Conservation (phyloP, 1,140 invertebrate genomes). For the Zaprionus inermis region DNA sequence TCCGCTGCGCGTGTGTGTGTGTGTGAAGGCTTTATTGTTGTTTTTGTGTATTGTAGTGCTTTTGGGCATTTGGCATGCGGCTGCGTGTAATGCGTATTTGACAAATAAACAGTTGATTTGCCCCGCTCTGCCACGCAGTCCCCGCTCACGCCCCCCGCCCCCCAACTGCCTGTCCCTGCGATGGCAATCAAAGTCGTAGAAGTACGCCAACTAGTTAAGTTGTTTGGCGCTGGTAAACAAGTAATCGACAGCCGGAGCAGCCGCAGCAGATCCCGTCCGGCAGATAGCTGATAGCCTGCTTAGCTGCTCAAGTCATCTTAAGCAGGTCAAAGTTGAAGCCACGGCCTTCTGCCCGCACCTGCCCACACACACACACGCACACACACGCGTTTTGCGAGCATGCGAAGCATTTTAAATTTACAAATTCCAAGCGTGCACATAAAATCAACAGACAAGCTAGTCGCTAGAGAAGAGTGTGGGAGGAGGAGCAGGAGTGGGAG, state of each 20-base stretch:
- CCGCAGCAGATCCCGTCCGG: conserved; percentile 24
- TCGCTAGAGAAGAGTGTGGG: background rate
- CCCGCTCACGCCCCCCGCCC: conserved; percentile 21
- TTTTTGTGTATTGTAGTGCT: conserved; percentile 44
- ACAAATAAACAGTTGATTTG: conserved; percentile 83
- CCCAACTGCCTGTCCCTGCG: conserved; percentile 27
- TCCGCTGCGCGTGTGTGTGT: conserved; percentile 7
- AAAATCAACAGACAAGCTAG: conserved; percentile 73
- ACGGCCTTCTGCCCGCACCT: background rate
- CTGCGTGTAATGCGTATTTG: conserved; percentile 80
- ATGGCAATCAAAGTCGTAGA: conserved; percentile 69
- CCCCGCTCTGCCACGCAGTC: conserved; percentile 5
- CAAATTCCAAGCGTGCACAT: conserved; percentile 77
- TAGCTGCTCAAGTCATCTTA: conserved; percentile 64
- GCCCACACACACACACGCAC: conserved; percentile 7
- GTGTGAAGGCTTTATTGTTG: conserved; percentile 64
- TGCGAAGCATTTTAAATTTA: conserved; percentile 79
- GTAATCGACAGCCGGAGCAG: conserved; percentile 66
- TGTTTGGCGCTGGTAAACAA: conserved; percentile 79
- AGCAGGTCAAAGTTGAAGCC: conserved; percentile 70
- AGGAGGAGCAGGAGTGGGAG: background rate
- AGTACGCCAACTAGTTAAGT: conserved; percentile 68
- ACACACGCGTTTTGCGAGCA: too few relatives aligned
- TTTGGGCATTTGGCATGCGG: conserved; percentile 47
- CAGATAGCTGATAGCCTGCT: conserved; percentile 26